Conservation (phyloP, 1,140 invertebrate species). For the Ips nitidus region DNA sequence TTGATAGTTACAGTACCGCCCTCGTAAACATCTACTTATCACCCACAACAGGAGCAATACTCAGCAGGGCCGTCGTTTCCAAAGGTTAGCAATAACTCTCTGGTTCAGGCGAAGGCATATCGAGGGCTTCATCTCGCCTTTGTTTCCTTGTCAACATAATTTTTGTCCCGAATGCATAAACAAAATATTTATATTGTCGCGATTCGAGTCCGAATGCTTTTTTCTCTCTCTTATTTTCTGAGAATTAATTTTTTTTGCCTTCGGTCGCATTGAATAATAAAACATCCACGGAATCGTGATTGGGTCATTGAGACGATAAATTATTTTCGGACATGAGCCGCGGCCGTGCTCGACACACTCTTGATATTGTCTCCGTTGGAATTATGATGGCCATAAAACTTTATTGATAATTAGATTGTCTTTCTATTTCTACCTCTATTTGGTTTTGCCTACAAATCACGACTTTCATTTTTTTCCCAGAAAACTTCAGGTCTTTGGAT, state of each 20-base stretch:
- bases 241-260: conserved; percentile 49
- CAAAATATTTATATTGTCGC: conserved; percentile 55
- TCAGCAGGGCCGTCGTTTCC: conserved; percentile 24
- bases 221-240: conserved; percentile 44
- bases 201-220: conserved; percentile 45
- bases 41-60: conserved; percentile 4
- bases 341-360: not conserved
- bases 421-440: no score
- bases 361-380: not conserved
- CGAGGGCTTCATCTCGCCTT: conserved; percentile 53
- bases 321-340: conserved; percentile 44
- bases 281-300: conserved; percentile 48
- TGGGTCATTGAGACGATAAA: conserved; percentile 53
- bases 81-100: conserved; percentile 52
- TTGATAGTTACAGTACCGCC: not conserved
- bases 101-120: conserved; percentile 50
- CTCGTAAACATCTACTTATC: conserved; percentile 7
- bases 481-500: no score
- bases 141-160: conserved; percentile 54
- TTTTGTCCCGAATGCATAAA: conserved; percentile 53
- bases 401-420: not conserved
- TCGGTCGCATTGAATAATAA: conserved; percentile 22
- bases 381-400: not conserved
- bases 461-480: no score
- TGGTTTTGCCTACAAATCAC: no score